Percentiles rank a stretch among this genome's conserved stretches.
phyloP scores from a whole-genome alignment of 2,888 invertebrate genomes.

The Limnephilus rhombicus region DNA sequence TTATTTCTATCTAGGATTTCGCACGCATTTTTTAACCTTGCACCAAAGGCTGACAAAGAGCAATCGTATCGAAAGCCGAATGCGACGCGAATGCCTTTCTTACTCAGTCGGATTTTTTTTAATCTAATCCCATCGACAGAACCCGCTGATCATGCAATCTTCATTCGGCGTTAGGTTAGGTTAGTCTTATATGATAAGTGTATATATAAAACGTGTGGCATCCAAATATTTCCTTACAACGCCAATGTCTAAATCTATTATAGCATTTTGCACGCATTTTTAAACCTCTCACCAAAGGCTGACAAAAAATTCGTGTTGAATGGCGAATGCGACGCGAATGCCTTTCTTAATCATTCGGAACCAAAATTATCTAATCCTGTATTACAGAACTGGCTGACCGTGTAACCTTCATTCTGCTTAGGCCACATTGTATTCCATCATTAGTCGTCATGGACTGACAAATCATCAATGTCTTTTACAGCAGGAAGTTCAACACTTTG shows the following conservation, averaged over 20 bases:
- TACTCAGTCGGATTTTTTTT: too few relatives aligned
- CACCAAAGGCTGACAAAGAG: too few relatives aligned
- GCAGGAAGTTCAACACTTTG: constrained; percentile 3
- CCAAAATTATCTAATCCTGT: neutral
- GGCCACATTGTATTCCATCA: constrained; percentile 5
- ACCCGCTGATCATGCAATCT: neutral
- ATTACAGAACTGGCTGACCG: neutral
- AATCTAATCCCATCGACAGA: too few relatives aligned
- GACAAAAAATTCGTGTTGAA: neutral
- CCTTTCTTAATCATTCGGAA: neutral
- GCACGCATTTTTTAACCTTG: too few relatives aligned
- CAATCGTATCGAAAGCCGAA: too few relatives aligned
- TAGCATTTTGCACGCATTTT: too few relatives aligned
- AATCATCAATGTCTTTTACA: neutral
- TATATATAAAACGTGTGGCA: too few relatives aligned
- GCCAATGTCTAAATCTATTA: too few relatives aligned
- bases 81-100: too few relatives aligned
- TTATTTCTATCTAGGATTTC: too few relatives aligned
- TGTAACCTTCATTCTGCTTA: constrained; percentile 3
- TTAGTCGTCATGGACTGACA: constrained; percentile 5
- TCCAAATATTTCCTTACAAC: too few relatives aligned
- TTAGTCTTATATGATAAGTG: too few relatives aligned
- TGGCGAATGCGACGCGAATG: neutral
- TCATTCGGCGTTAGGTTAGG: neutral
- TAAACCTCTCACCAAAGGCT: neutral